Conservation (phyloP, 1,140 invertebrate genomes). For the Pseudoatta argentina region DNA sequence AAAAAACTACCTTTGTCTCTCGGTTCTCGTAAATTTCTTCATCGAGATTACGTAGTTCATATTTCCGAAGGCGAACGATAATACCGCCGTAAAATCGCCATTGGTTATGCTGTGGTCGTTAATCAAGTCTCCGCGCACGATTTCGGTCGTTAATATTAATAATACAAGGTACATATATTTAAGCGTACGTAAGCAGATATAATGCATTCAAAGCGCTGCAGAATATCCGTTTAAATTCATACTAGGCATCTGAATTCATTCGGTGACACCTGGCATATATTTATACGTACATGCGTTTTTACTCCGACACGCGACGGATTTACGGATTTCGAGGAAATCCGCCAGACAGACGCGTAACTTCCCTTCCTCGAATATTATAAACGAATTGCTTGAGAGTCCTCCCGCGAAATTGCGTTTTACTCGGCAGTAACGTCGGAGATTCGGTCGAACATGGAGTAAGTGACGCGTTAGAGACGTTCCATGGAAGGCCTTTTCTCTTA, state of each 20-base stretch:
- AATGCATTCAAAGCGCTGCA: background rate
- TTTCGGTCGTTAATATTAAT: conserved; percentile 28
- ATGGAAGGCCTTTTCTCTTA: background rate
- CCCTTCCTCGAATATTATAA: background rate
- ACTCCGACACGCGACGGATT: conserved; percentile 53
- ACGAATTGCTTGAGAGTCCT: conserved; percentile 7
- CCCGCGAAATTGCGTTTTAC: background rate
- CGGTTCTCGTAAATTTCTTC: background rate
- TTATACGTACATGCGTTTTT: conserved; percentile 57
- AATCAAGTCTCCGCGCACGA: background rate
- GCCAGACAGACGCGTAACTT: background rate
- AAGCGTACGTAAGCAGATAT: background rate
- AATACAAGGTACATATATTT: background rate
- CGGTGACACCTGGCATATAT: conserved; percentile 6
- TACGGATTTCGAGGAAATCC: conserved; percentile 37
- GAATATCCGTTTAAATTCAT: conserved; percentile 55
- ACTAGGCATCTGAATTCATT: conserved; percentile 29
- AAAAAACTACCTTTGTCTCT: background rate
- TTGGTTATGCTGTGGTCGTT: background rate
- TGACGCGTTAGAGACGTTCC: background rate
- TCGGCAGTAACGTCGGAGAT: background rate
- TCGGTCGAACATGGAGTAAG: background rate
- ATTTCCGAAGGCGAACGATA: conserved; percentile 28
- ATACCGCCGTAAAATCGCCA: background rate
- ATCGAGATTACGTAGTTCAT: conserved; percentile 27